Percentiles rank a stretch among this genome's conserved stretches.
These are phyloP conservation scores for Plectropomus leopardus DNA, from an alignment of 2,113 vertebrate species.

Conservation along the genomic window DNA sequence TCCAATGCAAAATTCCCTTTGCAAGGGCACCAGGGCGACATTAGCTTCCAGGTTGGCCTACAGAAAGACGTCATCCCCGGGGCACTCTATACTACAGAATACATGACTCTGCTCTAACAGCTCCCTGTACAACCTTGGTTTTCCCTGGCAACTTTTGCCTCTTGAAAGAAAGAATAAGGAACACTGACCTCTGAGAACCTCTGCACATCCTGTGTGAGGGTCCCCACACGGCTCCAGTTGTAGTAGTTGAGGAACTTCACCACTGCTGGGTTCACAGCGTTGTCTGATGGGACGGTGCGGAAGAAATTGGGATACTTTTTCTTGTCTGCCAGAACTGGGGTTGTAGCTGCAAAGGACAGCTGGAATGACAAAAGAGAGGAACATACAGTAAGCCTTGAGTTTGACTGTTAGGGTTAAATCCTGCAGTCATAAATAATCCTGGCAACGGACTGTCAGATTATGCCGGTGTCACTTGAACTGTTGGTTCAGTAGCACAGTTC, in stretches of 20 bases:
- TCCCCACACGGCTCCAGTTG: conserved; percentile 97
- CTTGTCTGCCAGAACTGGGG: conserved; percentile 97
- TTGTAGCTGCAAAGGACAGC: conserved; percentile 98
- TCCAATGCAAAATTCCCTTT: too few relatives aligned
- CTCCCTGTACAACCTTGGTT: background rate
- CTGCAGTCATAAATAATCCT: background rate
- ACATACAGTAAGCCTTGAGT: conserved; percentile 5
- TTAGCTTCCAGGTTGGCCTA: too few relatives aligned
- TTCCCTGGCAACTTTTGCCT: background rate
- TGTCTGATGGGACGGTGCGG: conserved; percentile 98
- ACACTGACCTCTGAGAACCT: conserved; percentile 96
- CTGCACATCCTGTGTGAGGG: conserved; percentile 97
- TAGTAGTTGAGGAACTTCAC: conserved; percentile 95
- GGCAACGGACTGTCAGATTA: conserved; percentile 9
- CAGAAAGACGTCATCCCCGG: too few relatives aligned
- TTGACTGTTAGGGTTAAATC: background rate
- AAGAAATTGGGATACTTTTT: conserved; percentile 99
- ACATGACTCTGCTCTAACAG: too few relatives aligned
- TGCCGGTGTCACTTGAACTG: conserved; percentile 4
- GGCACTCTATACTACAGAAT: background rate
- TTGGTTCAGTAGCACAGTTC: background rate
- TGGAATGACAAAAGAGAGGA: conserved; percentile 79
- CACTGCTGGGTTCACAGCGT: conserved; percentile 97
- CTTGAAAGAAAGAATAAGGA: background rate
- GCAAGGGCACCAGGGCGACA: too few relatives aligned